phyloP scores from a whole-genome alignment of 2,888 invertebrate genomes.

The Resseliella maxima region DNA sequence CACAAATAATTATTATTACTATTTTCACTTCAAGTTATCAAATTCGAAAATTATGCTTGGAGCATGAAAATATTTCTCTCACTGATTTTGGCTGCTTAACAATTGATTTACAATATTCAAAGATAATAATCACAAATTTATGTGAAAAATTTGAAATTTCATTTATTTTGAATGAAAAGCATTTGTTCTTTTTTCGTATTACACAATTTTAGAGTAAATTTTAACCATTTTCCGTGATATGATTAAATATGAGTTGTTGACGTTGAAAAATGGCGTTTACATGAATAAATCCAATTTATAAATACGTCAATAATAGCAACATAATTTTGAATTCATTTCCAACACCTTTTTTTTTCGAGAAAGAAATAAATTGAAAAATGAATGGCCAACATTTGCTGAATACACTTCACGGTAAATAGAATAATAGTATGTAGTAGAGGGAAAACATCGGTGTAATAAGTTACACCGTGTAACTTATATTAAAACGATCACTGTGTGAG shows the following conservation, averaged over 20 bases:
- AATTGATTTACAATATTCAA: not conserved
- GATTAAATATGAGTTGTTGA: not conserved
- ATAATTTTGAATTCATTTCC: not conserved
- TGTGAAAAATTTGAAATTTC: not conserved
- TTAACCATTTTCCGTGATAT: not conserved
- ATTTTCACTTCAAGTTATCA: not conserved
- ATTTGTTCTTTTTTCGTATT: too few relatives aligned
- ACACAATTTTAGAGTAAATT: not conserved
- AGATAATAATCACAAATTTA: not conserved
- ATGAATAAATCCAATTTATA: not conserved
- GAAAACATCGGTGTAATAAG: not conserved
- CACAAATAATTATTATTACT: too few relatives aligned
- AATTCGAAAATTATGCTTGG: not conserved
- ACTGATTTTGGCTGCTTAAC: not conserved
- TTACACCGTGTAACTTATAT: too few relatives aligned
- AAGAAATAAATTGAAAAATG: conserved; percentile 1
- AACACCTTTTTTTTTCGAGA: not conserved
- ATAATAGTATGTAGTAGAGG: not conserved
- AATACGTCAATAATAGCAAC: not conserved
- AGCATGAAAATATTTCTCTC: not conserved
- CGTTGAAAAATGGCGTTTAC: not conserved
- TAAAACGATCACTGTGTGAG: conserved; percentile 7
- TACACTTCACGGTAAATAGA: not conserved
- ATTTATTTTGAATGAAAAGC: not conserved
- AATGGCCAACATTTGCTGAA: not conserved